Evolutionary conservation across 2,888 invertebrate species (phyloP).

Genomic region (Diarsia brunnea): DNA sequence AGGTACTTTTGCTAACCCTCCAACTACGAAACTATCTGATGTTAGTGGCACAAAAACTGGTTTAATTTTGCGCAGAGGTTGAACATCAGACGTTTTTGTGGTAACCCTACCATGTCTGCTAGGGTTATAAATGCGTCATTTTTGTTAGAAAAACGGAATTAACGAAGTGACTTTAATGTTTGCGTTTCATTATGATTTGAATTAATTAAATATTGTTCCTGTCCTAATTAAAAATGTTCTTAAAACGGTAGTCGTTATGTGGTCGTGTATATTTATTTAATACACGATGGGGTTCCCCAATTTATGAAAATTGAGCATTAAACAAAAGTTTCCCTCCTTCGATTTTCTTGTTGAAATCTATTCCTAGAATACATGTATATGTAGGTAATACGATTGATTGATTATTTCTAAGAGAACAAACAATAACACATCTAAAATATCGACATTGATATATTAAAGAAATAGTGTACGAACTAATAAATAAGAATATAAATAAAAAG

Average conservation of each 20-base stretch:
- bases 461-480: slow-evolving; percentile 51
- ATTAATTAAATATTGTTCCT: slow-evolving; percentile 24
- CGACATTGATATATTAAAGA: slow-evolving; percentile 38
- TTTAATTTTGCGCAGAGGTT: slow-evolving; percentile 65
- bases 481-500: slow-evolving; percentile 63
- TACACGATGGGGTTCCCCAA: not conserved
- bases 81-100: slow-evolving; percentile 62
- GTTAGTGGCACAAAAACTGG: slow-evolving; percentile 61
- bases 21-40: slow-evolving; percentile 59
- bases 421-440: slow-evolving; percentile 20
- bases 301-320: not conserved
- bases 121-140: slow-evolving; percentile 45
- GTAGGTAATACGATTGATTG: not conserved
- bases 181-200: slow-evolving; percentile 49
- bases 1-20: slow-evolving; percentile 58
- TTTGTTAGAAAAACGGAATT: slow-evolving; percentile 33
- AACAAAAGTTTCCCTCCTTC: not conserved
- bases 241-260: not conserved
- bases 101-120: slow-evolving; percentile 36
- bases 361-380: not conserved
- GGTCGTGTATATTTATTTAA: not conserved
- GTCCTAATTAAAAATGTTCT: slow-evolving; percentile 11
- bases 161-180: slow-evolving; percentile 30
- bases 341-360: not conserved
- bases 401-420: not conserved